Evolutionary conservation across 64 coral and sea anemone species (phyloP).

Genomic region (Actinia tenebrosa): DNA sequence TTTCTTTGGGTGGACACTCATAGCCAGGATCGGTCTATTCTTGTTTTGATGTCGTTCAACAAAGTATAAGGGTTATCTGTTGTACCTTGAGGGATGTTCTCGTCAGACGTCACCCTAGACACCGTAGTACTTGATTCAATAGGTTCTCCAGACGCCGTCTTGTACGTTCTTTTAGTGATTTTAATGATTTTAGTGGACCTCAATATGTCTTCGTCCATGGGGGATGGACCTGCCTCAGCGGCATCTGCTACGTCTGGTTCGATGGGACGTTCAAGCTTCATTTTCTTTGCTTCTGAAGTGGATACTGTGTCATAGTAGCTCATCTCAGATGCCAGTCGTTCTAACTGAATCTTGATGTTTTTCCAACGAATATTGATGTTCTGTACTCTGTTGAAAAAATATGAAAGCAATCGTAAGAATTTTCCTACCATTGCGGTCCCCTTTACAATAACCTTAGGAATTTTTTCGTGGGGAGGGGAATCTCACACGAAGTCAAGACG

Average conservation of each 20-base stretch:
- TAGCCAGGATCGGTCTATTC: no score
- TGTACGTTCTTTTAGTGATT: slow-evolving; percentile 81
- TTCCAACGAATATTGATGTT: slow-evolving; percentile 66
- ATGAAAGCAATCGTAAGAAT: not conserved
- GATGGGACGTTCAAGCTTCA: slow-evolving; percentile 62
- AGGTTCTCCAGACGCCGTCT: slow-evolving; percentile 53
- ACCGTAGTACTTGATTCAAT: slow-evolving; percentile 82
- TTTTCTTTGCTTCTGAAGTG: slow-evolving; percentile 62
- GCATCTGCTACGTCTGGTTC: slow-evolving; percentile 40
- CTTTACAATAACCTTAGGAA: no score
- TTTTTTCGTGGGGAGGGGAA: no score
- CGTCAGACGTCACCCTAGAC: slow-evolving; percentile 53
- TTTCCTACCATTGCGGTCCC: no score
- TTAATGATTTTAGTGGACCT: slow-evolving; percentile 71
- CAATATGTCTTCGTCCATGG: slow-evolving; percentile 43
- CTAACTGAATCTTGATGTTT: slow-evolving; percentile 62
- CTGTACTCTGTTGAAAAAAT: slow-evolving; percentile 36
- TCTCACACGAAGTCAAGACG: no score
- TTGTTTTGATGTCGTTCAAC: no score
- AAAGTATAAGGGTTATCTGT: no score
- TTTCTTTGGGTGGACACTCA: no score
- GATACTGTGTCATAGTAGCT: slow-evolving; percentile 58
- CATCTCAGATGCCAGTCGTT: slow-evolving; percentile 40
- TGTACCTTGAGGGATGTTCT: slow-evolving; percentile 35
- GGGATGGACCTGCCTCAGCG: slow-evolving; percentile 54